Conservation (phyloP, 2,888 invertebrate genomes). For the Dioctria rufipes region DNA sequence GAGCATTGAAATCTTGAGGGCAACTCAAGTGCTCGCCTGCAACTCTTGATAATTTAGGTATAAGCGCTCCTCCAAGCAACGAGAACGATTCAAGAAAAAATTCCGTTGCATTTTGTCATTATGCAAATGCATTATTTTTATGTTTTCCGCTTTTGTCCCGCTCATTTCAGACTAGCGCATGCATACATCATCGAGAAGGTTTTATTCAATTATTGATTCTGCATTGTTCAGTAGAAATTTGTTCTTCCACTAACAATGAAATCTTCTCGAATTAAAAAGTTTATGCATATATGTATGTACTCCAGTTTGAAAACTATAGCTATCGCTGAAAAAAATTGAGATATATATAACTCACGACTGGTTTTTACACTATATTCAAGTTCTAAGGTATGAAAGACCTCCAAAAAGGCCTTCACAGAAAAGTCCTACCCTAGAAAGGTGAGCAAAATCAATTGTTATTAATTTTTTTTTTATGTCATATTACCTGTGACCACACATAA, state of each 20-base stretch:
- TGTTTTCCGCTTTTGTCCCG: slow-evolving; percentile 26
- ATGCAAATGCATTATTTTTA: slow-evolving; percentile 49
- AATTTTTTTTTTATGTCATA: no score
- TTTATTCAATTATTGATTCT: slow-evolving; percentile 34
- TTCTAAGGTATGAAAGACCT: no score
- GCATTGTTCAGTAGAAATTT: slow-evolving; percentile 30
- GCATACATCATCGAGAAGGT: slow-evolving; percentile 15
- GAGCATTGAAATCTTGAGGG: slow-evolving; percentile 47
- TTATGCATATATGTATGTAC: no score
- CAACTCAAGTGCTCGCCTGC: slow-evolving; percentile 40
- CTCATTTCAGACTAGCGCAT: background rate
- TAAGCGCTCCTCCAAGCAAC: slow-evolving; percentile 11
- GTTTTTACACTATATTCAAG: no score
- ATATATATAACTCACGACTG: no score
- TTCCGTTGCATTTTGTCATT: slow-evolving; percentile 45
- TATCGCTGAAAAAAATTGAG: no score
- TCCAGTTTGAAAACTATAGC: no score
- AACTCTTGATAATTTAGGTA: slow-evolving; percentile 48
- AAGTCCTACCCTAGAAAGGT: no score
- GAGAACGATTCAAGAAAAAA: background rate
- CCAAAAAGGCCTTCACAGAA: no score
- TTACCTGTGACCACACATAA: no score
- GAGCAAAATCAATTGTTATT: no score
- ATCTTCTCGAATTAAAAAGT: background rate
- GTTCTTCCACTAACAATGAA: background rate